Percentiles rank a stretch among this genome's conserved stretches.
These are phyloP conservation scores for Beris chalybata DNA, from an alignment of 2,888 invertebrate species.

Conservation along the genomic window DNA sequence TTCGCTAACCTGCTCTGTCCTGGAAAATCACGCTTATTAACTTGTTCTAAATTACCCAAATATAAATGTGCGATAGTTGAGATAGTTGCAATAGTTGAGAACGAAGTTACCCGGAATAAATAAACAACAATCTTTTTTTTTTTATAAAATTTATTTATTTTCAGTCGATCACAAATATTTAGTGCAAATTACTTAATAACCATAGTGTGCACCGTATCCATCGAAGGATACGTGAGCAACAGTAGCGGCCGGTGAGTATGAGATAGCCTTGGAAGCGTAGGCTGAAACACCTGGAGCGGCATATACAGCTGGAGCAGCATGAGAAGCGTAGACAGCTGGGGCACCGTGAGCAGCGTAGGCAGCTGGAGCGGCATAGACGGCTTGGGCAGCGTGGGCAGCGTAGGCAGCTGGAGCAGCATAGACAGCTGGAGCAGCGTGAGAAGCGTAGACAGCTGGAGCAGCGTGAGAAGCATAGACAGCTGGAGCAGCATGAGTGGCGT, in stretches of 20 bases:
- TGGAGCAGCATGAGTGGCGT: conserved; percentile 36
- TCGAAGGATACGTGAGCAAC: conserved; percentile 31
- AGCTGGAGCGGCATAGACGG: conserved; percentile 35
- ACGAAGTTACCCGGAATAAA: no score
- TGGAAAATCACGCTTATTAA: no score
- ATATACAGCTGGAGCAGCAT: conserved; percentile 32
- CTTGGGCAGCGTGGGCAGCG: conserved; percentile 34
- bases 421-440: conserved; percentile 38
- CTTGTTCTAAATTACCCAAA: no score
- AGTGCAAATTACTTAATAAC: conserved; percentile 18
- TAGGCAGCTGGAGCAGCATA: conserved; percentile 13
- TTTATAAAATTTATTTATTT: conserved; percentile 4
- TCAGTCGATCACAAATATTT: conserved; percentile 1
- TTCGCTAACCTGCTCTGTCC: no score
- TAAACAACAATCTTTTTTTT: no score
- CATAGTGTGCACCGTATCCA: conserved; percentile 29
- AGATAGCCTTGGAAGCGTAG: conserved; percentile 27
- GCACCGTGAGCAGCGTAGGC: conserved; percentile 38
- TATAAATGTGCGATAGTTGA: no score
- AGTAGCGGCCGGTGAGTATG: conserved; percentile 24
- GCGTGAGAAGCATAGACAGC: conserved; percentile 22
- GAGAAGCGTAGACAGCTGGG: conserved; percentile 31
- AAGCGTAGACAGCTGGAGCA: conserved; percentile 7
- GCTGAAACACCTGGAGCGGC: conserved; percentile 30
- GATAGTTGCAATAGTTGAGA: no score